A percentile compares a stretch with the other conserved stretches of the same genome.
Evolutionary conservation across 2,888 invertebrate genomes (phyloP).

Genomic region (Ichneumoninae sp.): DNA sequence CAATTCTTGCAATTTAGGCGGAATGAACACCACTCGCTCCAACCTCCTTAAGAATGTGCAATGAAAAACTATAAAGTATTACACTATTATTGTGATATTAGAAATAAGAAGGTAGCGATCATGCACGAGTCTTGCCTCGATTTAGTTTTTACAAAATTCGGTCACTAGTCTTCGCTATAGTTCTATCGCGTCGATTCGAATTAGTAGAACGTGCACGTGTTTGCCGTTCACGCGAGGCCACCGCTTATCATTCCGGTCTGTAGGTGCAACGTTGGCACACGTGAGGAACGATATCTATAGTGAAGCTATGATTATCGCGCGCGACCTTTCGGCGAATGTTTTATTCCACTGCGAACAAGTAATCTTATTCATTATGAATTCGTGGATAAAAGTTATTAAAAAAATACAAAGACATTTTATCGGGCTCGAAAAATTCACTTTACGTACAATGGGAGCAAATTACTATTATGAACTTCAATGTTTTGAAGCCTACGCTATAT

Average conservation of each 20-base stretch:
- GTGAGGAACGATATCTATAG: constrained; percentile 46
- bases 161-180: background rate
- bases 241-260: constrained; percentile 24
- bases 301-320: constrained; percentile 29
- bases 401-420: background rate
- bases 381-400: background rate
- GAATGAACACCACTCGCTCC: too few relatives aligned
- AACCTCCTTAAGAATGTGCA: background rate
- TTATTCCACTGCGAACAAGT: background rate
- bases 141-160: background rate
- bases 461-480: background rate
- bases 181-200: constrained; percentile 20
- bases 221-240: constrained; percentile 60
- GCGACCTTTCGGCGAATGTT: constrained; percentile 22
- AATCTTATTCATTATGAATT: background rate
- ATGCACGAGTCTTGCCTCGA: background rate
- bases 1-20: too few relatives aligned
- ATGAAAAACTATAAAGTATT: background rate
- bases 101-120: constrained; percentile 26
- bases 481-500: background rate
- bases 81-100: background rate
- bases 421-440: background rate
- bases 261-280: constrained; percentile 48
- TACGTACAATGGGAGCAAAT: background rate
- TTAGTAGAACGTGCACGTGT: constrained; percentile 64